phyloP scores from a whole-genome alignment of 2,888 invertebrate genomes.

The Leptinotarsa juncta region DNA sequence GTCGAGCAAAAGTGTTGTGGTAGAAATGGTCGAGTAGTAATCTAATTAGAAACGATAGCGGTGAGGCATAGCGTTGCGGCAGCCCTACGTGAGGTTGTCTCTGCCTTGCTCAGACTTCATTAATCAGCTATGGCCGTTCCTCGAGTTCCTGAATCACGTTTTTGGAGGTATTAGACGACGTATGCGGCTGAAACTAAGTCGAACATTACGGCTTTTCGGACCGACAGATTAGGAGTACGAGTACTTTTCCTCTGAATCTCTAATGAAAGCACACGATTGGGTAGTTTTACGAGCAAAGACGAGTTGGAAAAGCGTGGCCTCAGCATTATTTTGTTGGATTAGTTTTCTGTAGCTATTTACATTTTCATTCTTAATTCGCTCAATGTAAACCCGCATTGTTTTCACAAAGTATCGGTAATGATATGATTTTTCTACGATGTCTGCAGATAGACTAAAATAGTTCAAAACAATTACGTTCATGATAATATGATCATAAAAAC shows the following conservation, averaged over 20 bases:
- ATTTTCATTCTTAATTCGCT: too few relatives aligned
- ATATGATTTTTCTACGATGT: too few relatives aligned
- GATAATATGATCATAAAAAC: too few relatives aligned
- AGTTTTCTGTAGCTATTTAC: neutral
- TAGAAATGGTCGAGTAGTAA: conserved; percentile 44
- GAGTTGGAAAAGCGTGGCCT: neutral
- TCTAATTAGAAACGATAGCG: conserved; percentile 52
- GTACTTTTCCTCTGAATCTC: conserved; percentile 7
- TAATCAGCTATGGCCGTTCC: conserved; percentile 49
- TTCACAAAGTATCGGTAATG: too few relatives aligned
- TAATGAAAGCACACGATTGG: conserved; percentile 5
- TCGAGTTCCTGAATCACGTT: conserved; percentile 43
- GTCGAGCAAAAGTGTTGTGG: conserved; percentile 34
- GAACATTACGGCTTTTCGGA: conserved; percentile 8
- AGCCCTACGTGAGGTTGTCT: conserved; percentile 49
- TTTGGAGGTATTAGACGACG: conserved; percentile 35
- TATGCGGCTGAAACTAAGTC: conserved; percentile 28
- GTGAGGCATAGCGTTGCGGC: conserved; percentile 45
- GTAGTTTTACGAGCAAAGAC: neutral
- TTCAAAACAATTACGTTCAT: too few relatives aligned
- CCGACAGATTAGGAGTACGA: conserved; percentile 10
- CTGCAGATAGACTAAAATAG: too few relatives aligned
- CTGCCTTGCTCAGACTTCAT: conserved; percentile 49
- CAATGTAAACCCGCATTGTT: neutral
- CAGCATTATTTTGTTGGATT: neutral